Evolutionary conservation across 1,140 invertebrate genomes (phyloP).

Genomic region (Rhyacophila brunnea): DNA sequence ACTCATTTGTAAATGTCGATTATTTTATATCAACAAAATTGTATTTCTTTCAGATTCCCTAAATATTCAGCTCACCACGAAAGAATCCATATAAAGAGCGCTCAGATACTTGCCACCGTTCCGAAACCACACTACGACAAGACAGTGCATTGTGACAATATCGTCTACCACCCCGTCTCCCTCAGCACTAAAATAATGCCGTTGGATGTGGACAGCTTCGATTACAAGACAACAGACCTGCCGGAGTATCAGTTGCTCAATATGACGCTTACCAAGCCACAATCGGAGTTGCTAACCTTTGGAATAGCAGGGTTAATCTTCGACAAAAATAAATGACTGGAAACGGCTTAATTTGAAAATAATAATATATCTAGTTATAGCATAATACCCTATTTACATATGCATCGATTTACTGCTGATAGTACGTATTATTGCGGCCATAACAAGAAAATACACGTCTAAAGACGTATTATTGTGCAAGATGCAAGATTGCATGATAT

Average conservation of each 20-base stretch:
- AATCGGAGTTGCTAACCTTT: constrained; percentile 36
- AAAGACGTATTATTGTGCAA: too few species aligned
- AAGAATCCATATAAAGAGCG: constrained; percentile 41
- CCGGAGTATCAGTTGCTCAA: not conserved
- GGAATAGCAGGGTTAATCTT: constrained; percentile 44
- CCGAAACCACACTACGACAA: constrained; percentile 36
- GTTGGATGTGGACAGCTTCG: constrained; percentile 38
- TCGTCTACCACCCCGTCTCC: constrained; percentile 42
- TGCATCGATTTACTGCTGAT: too few species aligned
- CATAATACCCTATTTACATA: too few species aligned
- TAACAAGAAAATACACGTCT: too few species aligned
- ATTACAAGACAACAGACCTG: constrained; percentile 23
- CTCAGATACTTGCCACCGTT: constrained; percentile 36
- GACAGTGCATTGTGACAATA: constrained; percentile 36
- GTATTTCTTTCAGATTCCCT: constrained; percentile 40
- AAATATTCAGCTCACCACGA: constrained; percentile 38
- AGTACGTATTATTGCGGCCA: too few species aligned
- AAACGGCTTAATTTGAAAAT: too few species aligned
- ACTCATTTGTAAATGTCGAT: not conserved
- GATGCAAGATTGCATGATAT: too few species aligned
- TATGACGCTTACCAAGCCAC: not conserved
- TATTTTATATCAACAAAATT: not conserved
- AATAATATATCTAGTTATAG: too few species aligned
- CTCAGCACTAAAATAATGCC: constrained; percentile 43
- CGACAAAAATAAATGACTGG: constrained; percentile 18